Conservation (phyloP, 2,888 invertebrate species). For the Cryptocephalus moraei region DNA sequence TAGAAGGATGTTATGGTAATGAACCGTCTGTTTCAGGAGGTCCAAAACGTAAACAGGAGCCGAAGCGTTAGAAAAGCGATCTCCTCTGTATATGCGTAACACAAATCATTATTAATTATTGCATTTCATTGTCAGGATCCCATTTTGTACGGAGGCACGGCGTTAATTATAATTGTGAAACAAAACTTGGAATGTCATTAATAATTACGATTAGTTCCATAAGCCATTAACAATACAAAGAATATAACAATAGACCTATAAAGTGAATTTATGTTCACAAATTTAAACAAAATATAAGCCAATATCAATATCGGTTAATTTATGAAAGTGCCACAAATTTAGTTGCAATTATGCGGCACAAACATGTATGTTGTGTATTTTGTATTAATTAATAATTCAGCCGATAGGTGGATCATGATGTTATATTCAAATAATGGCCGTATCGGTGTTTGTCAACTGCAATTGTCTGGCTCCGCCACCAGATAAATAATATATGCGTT, state of each 20-base stretch:
- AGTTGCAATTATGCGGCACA: conserved; percentile 36
- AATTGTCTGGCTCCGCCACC: conserved; percentile 31
- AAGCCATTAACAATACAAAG: background rate
- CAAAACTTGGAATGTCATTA: background rate
- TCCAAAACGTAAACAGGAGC: too few relatives aligned
- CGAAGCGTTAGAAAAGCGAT: too few relatives aligned
- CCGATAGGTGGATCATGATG: conserved; percentile 36
- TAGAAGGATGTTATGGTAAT: too few relatives aligned
- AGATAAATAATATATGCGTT: conserved; percentile 34
- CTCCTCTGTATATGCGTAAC: too few relatives aligned
- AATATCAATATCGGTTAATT: conserved; percentile 37
- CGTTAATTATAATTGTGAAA: background rate
- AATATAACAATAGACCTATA: background rate
- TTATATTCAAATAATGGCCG: conserved; percentile 36
- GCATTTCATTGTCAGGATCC: background rate
- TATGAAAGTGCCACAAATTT: conserved; percentile 37
- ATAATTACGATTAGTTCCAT: background rate
- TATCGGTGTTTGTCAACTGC: conserved; percentile 35
- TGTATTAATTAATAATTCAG: conserved; percentile 37
- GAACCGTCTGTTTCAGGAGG: too few relatives aligned
- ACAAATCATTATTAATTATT: background rate
- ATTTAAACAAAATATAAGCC: conserved; percentile 36
- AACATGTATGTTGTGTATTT: conserved; percentile 36
- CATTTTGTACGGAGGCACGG: background rate
- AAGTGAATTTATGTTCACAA: conserved; percentile 29